Percentiles rank a stretch among this genome's conserved stretches.
phyloP scores from a whole-genome alignment of 2,888 invertebrate species.

The Horisme vitalbata region DNA sequence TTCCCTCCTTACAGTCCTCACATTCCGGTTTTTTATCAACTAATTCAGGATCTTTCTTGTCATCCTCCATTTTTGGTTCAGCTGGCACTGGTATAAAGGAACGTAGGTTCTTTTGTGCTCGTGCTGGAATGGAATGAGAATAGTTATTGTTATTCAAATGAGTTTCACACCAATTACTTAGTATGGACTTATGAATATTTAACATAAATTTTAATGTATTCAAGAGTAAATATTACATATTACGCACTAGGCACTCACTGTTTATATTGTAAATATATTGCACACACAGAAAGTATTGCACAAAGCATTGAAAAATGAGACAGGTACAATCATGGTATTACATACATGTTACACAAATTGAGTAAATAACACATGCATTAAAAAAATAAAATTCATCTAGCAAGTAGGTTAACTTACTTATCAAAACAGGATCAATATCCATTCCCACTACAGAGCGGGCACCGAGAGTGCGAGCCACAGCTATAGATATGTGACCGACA shows the following conservation, averaged over 20 bases:
- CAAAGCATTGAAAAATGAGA: not conserved
- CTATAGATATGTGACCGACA: constrained; percentile 96
- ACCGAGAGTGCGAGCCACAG: constrained; percentile 92
- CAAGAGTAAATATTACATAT: not conserved
- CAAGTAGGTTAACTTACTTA: constrained; percentile 68
- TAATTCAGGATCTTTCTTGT: constrained; percentile 59
- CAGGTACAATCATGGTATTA: not conserved
- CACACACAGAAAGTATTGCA: too few species aligned
- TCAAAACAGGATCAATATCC: constrained; percentile 95
- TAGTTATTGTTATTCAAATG: not conserved
- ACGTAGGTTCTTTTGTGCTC: constrained; percentile 69
- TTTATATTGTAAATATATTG: too few species aligned
- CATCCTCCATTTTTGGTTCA: constrained; percentile 57
- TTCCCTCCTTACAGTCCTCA: constrained; percentile 59
- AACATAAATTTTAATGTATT: constrained; percentile 11
- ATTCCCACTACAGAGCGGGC: constrained; percentile 95
- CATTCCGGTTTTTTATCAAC: constrained; percentile 63
- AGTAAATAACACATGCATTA: not conserved
- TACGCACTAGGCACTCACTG: too few species aligned
- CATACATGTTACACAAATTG: not conserved
- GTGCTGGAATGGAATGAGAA: constrained; percentile 56
- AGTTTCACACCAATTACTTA: constrained; percentile 1
- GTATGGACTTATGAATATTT: constrained; percentile 13
- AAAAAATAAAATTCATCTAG: too few species aligned
- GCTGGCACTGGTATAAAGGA: constrained; percentile 73